These are phyloP conservation scores for Myanophis thanlyinensis DNA, from an alignment of 2,113 vertebrate genomes.

Conservation along the genomic window DNA sequence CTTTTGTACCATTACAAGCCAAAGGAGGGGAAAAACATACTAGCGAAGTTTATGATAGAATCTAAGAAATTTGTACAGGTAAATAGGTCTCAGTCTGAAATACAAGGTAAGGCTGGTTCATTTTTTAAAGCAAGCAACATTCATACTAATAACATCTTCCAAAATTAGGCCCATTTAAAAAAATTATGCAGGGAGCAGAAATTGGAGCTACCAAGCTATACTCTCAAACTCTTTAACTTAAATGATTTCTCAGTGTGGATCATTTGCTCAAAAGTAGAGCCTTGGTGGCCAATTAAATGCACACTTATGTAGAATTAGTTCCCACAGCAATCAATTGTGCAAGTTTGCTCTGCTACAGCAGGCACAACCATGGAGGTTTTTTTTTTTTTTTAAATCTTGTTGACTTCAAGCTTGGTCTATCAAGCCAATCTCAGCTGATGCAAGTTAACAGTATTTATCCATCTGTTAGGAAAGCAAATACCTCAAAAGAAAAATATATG, in stretches of 20 bases:
- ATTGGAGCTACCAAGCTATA: background rate
- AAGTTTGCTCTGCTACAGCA: background rate
- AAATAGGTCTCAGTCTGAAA: background rate
- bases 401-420: background rate
- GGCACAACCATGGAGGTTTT: background rate
- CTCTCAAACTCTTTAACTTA: background rate
- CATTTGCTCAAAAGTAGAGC: background rate
- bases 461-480: background rate
- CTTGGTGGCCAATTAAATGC: background rate
- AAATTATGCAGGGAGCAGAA: background rate
- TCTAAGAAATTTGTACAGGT: background rate
- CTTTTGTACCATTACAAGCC: background rate
- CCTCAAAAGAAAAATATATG: background rate
- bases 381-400: background rate
- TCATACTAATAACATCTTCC: background rate
- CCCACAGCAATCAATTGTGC: background rate
- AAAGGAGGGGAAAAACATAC: background rate
- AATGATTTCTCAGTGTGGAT: background rate
- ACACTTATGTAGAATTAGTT: background rate
- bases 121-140: background rate
- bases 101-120: background rate
- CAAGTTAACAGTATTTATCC: background rate
- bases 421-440: conserved; percentile 5
- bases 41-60: background rate
- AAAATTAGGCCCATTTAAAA: background rate